Conservation (phyloP, 2,888 invertebrate species). For the Eupithecia abbreviata region DNA sequence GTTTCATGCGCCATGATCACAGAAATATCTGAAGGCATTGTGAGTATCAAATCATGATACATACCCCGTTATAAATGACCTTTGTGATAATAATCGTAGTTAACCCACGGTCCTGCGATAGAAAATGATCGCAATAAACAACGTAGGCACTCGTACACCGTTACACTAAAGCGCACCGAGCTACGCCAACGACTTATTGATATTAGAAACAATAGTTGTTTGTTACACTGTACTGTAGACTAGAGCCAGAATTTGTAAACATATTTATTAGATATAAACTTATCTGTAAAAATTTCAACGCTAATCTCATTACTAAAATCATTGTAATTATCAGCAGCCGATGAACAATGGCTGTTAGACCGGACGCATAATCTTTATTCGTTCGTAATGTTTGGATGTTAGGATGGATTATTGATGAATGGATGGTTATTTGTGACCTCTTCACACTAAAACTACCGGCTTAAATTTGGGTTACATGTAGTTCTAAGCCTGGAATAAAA, state of each 20-base stretch:
- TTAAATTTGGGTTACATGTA: no score
- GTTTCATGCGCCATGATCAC: no score
- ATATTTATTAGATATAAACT: background rate
- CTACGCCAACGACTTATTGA: slow-evolving; percentile 37
- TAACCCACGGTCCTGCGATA: background rate
- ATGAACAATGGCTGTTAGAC: no score
- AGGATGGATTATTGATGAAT: no score
- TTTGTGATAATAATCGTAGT: background rate
- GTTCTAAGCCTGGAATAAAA: no score
- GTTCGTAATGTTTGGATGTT: no score
- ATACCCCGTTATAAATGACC: no score
- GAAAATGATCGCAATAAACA: slow-evolving; percentile 34
- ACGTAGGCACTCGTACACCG: slow-evolving; percentile 14
- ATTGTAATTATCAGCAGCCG: background rate
- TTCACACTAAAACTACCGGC: no score
- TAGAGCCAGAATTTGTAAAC: slow-evolving; percentile 14
- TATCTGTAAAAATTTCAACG: background rate
- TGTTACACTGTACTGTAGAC: slow-evolving; percentile 21
- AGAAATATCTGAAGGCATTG: no score
- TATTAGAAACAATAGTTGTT: slow-evolving; percentile 39
- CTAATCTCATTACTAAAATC: background rate
- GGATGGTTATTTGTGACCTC: no score
- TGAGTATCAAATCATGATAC: no score
- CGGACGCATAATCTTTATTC: no score
- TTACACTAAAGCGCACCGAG: slow-evolving; percentile 34